Percentiles rank a stretch among this genome's conserved stretches.
Evolutionary conservation across 2,888 invertebrate species (phyloP).

Genomic region (Glyphotaelius pellucidus): DNA sequence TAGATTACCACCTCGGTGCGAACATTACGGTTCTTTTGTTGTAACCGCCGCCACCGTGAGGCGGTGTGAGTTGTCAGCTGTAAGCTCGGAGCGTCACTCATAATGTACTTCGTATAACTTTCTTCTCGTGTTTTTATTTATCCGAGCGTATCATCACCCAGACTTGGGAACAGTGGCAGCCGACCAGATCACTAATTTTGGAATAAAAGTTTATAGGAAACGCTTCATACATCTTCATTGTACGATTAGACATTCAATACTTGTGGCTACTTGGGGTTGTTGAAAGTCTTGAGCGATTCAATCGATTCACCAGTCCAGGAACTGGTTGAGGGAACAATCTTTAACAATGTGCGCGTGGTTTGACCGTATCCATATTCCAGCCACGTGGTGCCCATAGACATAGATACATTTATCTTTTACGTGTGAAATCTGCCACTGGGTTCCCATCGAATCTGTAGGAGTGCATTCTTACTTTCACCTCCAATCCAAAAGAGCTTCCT

Average conservation of each 20-base stretch:
- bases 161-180: neutral
- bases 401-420: neutral
- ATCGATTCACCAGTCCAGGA: neutral
- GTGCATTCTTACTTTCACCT: neutral
- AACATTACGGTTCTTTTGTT: conserved; percentile 2
- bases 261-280: neutral
- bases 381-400: no score
- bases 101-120: neutral
- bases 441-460: neutral
- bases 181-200: neutral
- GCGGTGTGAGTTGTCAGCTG: neutral
- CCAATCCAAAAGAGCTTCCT: neutral
- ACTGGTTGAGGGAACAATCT: neutral
- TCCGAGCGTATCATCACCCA: neutral
- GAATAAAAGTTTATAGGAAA: neutral
- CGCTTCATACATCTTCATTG: neutral
- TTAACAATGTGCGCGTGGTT: neutral
- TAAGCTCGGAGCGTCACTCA: neutral
- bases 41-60: neutral
- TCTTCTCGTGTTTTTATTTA: neutral
- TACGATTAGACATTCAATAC: neutral
- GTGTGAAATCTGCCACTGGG: neutral
- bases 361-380: neutral
- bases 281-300: neutral
- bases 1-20: conserved; percentile 18